Evolutionary conservation across 2,888 invertebrate species (phyloP).

Genomic region (Metalampra italica): DNA sequence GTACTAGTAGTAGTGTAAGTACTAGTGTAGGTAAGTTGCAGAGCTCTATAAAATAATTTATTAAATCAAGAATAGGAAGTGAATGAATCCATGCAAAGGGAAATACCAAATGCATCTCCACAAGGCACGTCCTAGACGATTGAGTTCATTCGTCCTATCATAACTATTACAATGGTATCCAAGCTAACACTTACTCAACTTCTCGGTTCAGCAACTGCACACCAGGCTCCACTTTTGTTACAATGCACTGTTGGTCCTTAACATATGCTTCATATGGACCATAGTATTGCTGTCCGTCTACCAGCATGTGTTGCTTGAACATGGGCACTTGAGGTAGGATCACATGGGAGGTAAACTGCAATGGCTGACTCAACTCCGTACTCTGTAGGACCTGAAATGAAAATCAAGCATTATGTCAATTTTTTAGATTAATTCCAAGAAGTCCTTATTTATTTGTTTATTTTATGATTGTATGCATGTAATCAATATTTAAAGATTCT

Average conservation of each 20-base stretch:
- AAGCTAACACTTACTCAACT: slow-evolving; percentile 42
- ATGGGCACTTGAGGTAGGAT: slow-evolving; percentile 51
- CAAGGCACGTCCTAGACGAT: no score
- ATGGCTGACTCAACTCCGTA: slow-evolving; percentile 45
- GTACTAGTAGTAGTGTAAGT: no score
- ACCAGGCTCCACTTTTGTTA: slow-evolving; percentile 48
- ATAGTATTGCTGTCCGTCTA: slow-evolving; percentile 51
- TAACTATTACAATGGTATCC: no score
- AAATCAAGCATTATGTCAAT: slow-evolving; percentile 16
- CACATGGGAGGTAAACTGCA: slow-evolving; percentile 60
- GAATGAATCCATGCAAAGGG: no score
- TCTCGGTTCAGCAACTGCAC: slow-evolving; percentile 22
- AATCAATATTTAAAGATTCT: no score
- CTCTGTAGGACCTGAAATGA: slow-evolving; percentile 33
- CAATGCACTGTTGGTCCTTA: slow-evolving; percentile 43
- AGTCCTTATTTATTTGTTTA: no score
- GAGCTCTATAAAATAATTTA: no score
- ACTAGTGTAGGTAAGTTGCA: no score
- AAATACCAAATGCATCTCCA: no score
- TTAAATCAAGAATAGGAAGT: no score
- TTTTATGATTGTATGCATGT: no score
- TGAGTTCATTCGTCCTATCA: no score
- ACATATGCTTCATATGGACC: slow-evolving; percentile 50
- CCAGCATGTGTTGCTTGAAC: slow-evolving; percentile 53
- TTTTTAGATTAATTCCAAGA: neutral